phyloP scores from a whole-genome alignment of 2,113 vertebrate species.

The Tragelaphus imberbis region DNA sequence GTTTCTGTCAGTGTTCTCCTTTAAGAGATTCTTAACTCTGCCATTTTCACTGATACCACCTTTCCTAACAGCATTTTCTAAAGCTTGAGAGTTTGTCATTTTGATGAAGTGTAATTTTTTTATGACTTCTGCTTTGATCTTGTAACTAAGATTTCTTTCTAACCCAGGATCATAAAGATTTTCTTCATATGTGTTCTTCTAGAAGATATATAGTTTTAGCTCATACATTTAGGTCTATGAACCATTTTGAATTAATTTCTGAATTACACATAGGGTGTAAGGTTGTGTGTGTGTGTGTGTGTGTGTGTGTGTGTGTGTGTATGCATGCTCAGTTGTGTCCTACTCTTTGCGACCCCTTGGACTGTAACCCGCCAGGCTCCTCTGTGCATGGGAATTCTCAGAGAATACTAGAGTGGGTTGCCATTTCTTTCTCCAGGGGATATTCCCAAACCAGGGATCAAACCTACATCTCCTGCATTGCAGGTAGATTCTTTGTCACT shows the following conservation, averaged over 20 bases:
- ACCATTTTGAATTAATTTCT: conserved; percentile 24
- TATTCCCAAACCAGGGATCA: neutral
- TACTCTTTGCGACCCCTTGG: neutral
- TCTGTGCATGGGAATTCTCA: neutral
- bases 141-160: conserved; percentile 27
- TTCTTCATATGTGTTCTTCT: conserved; percentile 6
- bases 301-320: neutral
- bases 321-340: neutral
- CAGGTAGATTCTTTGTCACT: neutral
- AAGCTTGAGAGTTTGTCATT: conserved; percentile 5
- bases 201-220: conserved; percentile 17
- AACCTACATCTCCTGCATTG: neutral
- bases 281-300: neutral
- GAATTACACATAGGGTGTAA: neutral
- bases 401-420: neutral
- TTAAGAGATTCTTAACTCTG: neutral
- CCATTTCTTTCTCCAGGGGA: neutral
- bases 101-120: neutral
- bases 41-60: neutral
- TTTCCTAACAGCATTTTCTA: neutral
- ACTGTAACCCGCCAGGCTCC: neutral
- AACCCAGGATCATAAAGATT: neutral
- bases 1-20: neutral
- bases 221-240: neutral
- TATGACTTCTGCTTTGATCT: neutral